Conservation (phyloP, 1,140 invertebrate genomes). For the Bombus soroeensis region DNA sequence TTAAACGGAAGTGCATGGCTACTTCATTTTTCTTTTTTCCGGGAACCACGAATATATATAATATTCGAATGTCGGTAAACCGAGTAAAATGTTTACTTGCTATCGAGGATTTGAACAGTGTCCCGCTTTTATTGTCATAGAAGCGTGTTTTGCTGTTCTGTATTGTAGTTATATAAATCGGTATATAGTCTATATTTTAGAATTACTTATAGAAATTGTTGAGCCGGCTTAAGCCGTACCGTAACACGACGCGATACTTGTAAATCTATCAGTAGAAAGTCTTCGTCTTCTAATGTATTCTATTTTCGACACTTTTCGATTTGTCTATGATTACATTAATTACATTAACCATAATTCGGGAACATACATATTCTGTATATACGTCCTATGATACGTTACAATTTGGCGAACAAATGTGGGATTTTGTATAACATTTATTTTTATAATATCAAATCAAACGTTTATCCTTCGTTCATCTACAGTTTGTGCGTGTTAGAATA, state of each 20-base stretch:
- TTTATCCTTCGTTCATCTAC: not conserved
- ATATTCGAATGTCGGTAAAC: not conserved
- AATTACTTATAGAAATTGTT: conserved; percentile 55
- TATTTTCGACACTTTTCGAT: not conserved
- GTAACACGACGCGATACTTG: conserved; percentile 38
- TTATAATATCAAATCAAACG: not conserved
- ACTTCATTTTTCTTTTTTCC: not conserved
- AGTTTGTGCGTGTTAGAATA: not conserved
- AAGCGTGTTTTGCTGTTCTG: conserved; percentile 14
- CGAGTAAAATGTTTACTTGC: conserved; percentile 6
- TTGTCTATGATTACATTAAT: not conserved
- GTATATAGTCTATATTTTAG: conserved; percentile 60
- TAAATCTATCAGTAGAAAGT: conserved; percentile 40
- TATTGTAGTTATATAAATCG: conserved; percentile 44
- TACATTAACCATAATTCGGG: not conserved
- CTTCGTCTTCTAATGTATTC: conserved; percentile 1
- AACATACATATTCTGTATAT: conserved; percentile 24
- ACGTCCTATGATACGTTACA: conserved; percentile 7
- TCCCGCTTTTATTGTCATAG: conserved; percentile 4
- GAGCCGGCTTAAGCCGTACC: conserved; percentile 24
- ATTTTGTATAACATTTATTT: conserved; percentile 48
- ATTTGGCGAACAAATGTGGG: conserved; percentile 18
- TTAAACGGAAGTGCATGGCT: not conserved
- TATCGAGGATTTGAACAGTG: conserved; percentile 20
- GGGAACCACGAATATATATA: not conserved